phyloP scores from a whole-genome alignment of 2,888 invertebrate species.

The Halictus ligatus region DNA sequence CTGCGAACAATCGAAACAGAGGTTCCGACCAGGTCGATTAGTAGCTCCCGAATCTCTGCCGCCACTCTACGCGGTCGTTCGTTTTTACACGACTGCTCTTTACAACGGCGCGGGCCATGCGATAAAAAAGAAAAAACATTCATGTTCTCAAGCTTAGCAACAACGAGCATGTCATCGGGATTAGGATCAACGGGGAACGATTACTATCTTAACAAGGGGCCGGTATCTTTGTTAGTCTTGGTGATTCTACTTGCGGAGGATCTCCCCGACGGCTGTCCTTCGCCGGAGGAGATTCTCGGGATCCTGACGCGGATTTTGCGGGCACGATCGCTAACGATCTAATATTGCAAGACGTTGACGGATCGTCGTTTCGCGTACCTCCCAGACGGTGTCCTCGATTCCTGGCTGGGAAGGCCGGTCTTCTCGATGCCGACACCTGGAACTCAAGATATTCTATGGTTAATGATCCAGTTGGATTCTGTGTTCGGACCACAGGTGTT shows the following conservation, averaged over 20 bases:
- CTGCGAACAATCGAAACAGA: constrained; percentile 76
- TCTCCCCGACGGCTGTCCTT: constrained; percentile 12
- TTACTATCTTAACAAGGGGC: constrained; percentile 25
- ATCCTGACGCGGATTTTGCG: neutral
- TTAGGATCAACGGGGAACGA: constrained; percentile 35
- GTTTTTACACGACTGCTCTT: constrained; percentile 55
- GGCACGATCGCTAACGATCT: constrained; percentile 6
- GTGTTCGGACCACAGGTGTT: neutral
- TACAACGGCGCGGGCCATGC: constrained; percentile 82
- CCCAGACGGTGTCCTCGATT: neutral
- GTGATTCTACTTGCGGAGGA: constrained; percentile 42
- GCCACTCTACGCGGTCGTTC: constrained; percentile 3
- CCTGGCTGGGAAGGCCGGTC: neutral
- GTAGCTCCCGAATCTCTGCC: constrained; percentile 40
- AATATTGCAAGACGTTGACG: neutral
- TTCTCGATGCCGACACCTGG: neutral
- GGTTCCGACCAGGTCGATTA: constrained; percentile 66
- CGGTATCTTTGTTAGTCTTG: constrained; percentile 3
- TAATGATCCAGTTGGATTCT: neutral
- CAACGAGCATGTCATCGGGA: constrained; percentile 79
- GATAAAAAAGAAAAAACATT: constrained; percentile 81
- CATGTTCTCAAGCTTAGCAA: constrained; percentile 82
- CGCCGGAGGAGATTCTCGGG: constrained; percentile 31
- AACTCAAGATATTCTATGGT: constrained; percentile 26
- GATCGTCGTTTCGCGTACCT: neutral